phyloP scores from a whole-genome alignment of 2,888 invertebrate genomes.

The Andrena minutula region DNA sequence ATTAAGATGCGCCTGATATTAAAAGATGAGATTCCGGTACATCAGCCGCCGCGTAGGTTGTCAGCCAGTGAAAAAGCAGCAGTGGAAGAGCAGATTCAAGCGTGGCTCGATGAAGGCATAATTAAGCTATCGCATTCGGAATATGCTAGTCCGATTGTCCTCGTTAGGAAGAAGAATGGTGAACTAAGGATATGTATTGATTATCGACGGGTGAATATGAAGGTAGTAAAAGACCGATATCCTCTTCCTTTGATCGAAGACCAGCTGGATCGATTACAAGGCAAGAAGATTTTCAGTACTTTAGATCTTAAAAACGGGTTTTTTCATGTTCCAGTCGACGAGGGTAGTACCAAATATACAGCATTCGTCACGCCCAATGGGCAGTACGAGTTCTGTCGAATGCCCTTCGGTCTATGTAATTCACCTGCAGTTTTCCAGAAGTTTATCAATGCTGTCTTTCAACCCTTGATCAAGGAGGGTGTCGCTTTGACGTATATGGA shows the following conservation, averaged over 20 bases:
- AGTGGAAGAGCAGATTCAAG: neutral
- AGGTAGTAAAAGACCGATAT: too few species aligned
- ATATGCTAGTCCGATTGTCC: slow-evolving; percentile 8
- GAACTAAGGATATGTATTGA: neutral
- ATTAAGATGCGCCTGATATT: neutral
- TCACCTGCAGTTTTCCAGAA: slow-evolving; percentile 44
- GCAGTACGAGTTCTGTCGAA: slow-evolving; percentile 60
- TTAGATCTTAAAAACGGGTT: neutral
- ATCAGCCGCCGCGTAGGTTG: neutral
- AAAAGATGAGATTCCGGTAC: neutral
- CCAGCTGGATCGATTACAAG: too few species aligned
- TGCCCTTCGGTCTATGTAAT: neutral
- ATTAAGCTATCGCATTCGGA: neutral
- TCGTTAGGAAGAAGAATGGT: slow-evolving; percentile 6
- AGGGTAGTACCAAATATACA: neutral
- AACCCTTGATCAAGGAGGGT: slow-evolving; percentile 32
- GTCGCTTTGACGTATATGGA: slow-evolving; percentile 8
- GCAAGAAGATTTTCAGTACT: too few species aligned
- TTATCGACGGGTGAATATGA: too few species aligned
- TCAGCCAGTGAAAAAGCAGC: neutral
- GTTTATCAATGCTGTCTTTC: slow-evolving; percentile 57
- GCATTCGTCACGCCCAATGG: neutral
- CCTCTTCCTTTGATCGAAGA: too few species aligned
- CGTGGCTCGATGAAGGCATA: neutral
- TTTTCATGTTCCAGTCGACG: neutral